These are phyloP conservation scores for Danio tinwini DNA, from an alignment of 2,797 vertebrate genomes.

Conservation along the genomic window DNA sequence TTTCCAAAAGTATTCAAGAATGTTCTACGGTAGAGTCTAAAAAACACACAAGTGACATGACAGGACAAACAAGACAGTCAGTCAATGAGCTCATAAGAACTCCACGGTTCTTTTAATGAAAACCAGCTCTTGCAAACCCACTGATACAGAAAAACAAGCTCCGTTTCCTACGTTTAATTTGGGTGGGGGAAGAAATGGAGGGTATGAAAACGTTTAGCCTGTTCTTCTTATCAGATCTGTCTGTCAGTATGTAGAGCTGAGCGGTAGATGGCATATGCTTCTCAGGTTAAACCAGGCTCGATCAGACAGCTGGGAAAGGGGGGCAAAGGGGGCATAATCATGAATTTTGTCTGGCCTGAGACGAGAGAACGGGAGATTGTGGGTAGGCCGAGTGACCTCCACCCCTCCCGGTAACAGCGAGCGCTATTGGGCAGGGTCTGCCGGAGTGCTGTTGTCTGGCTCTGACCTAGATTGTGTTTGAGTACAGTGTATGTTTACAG, in stretches of 20 bases:
- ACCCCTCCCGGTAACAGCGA: conserved; percentile 50
- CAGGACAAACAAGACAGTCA: conserved; percentile 41
- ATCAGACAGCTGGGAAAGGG: conserved; percentile 55
- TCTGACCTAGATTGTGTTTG: conserved; percentile 59
- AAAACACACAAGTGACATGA: conserved; percentile 19
- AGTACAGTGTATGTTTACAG: conserved; percentile 32
- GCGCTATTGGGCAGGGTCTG: conserved; percentile 58
- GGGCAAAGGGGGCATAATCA: conserved; percentile 17
- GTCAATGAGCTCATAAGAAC: conserved; percentile 39
- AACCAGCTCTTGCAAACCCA: conserved; percentile 46
- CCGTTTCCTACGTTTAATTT: conserved; percentile 18
- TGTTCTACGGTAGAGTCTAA: conserved; percentile 23
- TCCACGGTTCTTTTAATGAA: conserved; percentile 51
- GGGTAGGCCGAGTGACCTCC: conserved; percentile 63
- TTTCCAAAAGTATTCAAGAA: conserved; percentile 43
- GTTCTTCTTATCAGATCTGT: conserved; percentile 60
- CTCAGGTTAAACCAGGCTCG: conserved; percentile 59
- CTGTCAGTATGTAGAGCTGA: conserved; percentile 66
- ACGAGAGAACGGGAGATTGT: conserved; percentile 43
- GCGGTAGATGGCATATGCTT: conserved; percentile 65
- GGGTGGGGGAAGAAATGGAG: background rate
- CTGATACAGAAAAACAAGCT: conserved; percentile 48
- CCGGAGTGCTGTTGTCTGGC: conserved; percentile 59
- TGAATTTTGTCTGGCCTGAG: conserved; percentile 28
- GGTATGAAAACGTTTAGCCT: conserved; percentile 42